Evolutionary conservation across 2,888 invertebrate genomes (phyloP).

Genomic region (Philereme transversata): DNA sequence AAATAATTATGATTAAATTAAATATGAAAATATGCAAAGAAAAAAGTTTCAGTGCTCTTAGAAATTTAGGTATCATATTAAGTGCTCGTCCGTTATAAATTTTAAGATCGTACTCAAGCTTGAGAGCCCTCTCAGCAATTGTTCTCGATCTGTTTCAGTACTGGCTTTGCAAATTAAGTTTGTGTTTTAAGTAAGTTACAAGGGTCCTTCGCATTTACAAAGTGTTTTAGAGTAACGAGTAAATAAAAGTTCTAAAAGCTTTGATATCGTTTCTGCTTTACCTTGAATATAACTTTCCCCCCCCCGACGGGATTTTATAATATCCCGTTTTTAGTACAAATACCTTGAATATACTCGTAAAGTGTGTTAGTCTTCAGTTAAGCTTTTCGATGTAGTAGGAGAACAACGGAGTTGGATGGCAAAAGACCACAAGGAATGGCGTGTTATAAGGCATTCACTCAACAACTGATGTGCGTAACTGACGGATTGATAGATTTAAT

Average conservation of each 20-base stretch:
- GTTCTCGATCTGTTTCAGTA: constrained; percentile 26
- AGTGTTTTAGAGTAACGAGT: constrained; percentile 19
- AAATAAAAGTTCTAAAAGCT: constrained; percentile 9
- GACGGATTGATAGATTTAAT: too few species aligned
- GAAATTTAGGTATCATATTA: constrained; percentile 26
- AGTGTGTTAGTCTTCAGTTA: background rate
- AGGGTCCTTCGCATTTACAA: constrained; percentile 14
- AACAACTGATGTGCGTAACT: too few species aligned
- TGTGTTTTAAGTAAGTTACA: constrained; percentile 17
- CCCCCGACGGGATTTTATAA: too few species aligned
- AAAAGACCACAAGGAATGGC: too few species aligned
- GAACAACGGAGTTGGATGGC: too few species aligned
- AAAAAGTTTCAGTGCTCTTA: constrained; percentile 14
- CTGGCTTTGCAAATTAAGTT: constrained; percentile 23
- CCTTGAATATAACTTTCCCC: background rate
- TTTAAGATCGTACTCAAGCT: constrained; percentile 26
- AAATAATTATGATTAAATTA: too few species aligned
- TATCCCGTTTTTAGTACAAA: too few species aligned
- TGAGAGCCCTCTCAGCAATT: constrained; percentile 23
- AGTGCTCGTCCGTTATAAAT: constrained; percentile 27
- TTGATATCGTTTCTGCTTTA: background rate
- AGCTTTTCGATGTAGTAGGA: too few species aligned
- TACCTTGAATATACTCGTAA: background rate
- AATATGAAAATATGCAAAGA: constrained; percentile 1
- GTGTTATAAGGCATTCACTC: too few species aligned